Evolutionary conservation across 1,140 invertebrate genomes (phyloP), one percentile per base, ranked within the genome.

Genomic region (Drosophila watanabei): DNA sequence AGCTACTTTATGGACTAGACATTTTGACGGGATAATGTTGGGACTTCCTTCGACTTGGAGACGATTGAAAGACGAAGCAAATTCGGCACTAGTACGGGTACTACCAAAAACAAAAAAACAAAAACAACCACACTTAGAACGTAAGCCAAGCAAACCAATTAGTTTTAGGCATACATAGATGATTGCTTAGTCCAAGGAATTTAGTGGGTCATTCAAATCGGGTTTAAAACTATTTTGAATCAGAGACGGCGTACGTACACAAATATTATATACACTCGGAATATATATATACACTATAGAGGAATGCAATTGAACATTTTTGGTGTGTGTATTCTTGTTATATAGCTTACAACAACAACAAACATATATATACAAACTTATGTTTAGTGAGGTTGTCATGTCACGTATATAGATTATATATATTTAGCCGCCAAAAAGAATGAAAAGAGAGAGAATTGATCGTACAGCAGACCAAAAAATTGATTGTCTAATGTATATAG

Each of bases 301-400:
- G 68, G 69, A 65, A 82, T 85, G 80, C 69, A 45, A 75, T 80
- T 70, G 49, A 79, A 70, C 59, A 61, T 64, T 88, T 80, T 79
- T 75, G 81, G 75, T 89, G 79, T 89, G 85, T 90, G 85, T 85
- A 90, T 79, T 89, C 86, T 90, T 88, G 84, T 88, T 88, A 88
- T 75, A 83, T 80, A 86, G 82, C 77, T 72, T 84, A 84, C 71
- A 75, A 72, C 49, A 24, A 43, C n/a, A 28, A 52, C 39, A 73
- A 59, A 58, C 52, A 51, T 51, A 69, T 79, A 79, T 75, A 86
- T 76, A 84, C 63, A 86, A 85, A 72, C 59, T 86, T 89, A 89
- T 89, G 85, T 88, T 88, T 90, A 90, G 81, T 76, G 86, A 89
- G 85, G 85, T 89, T 89, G 85, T 89, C 85, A 85, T 85, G 81